Conservation (phyloP, 2,888 invertebrate genomes). For the Mythimna lalbum region DNA sequence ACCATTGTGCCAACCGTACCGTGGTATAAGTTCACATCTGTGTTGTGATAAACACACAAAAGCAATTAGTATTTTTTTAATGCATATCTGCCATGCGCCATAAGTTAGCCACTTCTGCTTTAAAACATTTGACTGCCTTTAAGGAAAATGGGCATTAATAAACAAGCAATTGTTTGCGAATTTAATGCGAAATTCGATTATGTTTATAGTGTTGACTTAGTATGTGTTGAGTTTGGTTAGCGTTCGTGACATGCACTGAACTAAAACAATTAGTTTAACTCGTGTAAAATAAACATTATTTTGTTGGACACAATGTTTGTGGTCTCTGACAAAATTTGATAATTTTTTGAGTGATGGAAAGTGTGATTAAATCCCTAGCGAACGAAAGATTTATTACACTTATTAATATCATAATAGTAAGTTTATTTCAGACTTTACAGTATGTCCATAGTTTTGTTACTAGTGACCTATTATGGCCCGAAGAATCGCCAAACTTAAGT, state of each 20-base stretch:
- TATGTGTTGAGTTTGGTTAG: conserved; percentile 18
- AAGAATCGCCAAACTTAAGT: no score
- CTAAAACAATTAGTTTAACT: conserved; percentile 1
- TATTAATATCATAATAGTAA: no score
- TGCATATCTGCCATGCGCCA: no score
- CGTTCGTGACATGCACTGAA: conserved; percentile 1
- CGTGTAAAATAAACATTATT: conserved; percentile 11
- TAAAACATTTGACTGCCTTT: conserved; percentile 47
- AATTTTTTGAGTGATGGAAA: neutral
- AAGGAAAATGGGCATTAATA: conserved; percentile 45
- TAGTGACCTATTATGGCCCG: no score
- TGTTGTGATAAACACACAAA: neutral
- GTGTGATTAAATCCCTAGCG: no score
- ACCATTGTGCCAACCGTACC: no score
- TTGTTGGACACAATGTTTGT: neutral
- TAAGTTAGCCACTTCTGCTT: neutral
- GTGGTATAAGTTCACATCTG: no score
- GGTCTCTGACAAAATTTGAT: neutral
- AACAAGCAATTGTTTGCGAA: conserved; percentile 37
- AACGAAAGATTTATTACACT: no score
- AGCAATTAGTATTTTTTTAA: no score
- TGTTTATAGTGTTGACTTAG: conserved; percentile 39
- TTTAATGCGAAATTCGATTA: conserved; percentile 31
- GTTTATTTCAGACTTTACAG: no score
- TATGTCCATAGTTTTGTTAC: no score